Percentiles rank a stretch among this genome's conserved stretches.
Evolutionary conservation across 2,888 invertebrate species (phyloP).

Genomic region (Macrostomum cliftonense): DNA sequence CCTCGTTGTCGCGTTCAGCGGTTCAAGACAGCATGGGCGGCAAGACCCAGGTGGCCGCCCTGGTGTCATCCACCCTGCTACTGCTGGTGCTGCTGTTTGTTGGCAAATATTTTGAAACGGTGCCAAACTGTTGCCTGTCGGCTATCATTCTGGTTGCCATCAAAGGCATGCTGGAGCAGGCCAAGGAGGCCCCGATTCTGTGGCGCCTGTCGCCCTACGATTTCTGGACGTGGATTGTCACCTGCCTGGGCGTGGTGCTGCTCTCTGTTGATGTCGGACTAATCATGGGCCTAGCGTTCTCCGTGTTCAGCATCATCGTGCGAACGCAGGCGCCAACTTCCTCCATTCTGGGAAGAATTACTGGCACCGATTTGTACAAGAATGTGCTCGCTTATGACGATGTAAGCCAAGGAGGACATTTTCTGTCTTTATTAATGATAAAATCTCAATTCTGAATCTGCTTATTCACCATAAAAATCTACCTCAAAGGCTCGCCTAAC

Average conservation of each 20-base stretch:
- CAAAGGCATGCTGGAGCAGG: constrained; percentile 34
- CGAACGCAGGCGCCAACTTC: constrained; percentile 21
- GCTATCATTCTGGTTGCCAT: constrained; percentile 32
- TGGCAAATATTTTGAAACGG: constrained; percentile 64
- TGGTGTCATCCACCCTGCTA: constrained; percentile 57
- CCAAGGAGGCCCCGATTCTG: constrained; percentile 25
- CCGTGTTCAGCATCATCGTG: constrained; percentile 27
- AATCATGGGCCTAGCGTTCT: constrained; percentile 21
- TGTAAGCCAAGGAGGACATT: constrained; percentile 14
- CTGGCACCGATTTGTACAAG: constrained; percentile 37
- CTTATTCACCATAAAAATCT: no score
- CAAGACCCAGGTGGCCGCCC: constrained; percentile 57
- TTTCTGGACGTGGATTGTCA: constrained; percentile 17
- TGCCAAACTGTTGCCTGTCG: constrained; percentile 51
- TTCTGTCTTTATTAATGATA: not conserved
- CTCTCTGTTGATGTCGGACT: constrained; percentile 26
- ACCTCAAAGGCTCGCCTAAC: no score
- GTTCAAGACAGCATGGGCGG: constrained; percentile 71
- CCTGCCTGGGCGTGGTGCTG: constrained; percentile 20
- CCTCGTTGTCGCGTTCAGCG: constrained; percentile 41
- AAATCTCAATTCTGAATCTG: no score
- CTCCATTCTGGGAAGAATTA: constrained; percentile 33
- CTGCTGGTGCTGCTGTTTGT: constrained; percentile 62
- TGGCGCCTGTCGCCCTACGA: constrained; percentile 30
- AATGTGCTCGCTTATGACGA: constrained; percentile 24